Evolutionary conservation across 1,140 invertebrate species (phyloP), one percentile per base, ranked within the genome.

Genomic region (Drosophila repletoides): DNA sequence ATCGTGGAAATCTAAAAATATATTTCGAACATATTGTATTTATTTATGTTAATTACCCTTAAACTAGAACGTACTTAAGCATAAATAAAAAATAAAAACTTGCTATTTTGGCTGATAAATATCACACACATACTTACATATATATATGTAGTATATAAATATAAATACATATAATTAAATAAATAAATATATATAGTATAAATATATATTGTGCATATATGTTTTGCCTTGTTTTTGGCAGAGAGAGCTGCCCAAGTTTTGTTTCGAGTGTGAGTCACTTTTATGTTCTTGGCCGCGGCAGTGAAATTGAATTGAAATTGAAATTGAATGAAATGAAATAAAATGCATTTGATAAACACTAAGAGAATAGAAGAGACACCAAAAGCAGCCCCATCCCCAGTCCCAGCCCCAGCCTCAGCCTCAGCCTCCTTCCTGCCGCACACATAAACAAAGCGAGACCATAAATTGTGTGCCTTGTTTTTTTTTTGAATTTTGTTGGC

Each of bases 211-310:
- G 34, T 12, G 21, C 22, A 41, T 65, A 33, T 45, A 26, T 72
- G 51, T 34, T 60, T n/a, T 52, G 28, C 48, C n/a, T 52, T 45
- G 28, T 38, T 65, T 60, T 81, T 81, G 76, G 76, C 79, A 72
- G 61, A 60, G 61, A 60, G 29, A 43, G 12, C 38, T 67, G 14
- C 17, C 14, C 33, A 53, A 60, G 64, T 59, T 48, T 40, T 69
- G 24, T 55, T 40, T 31, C 21, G 19, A 14, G 38, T 36, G 52
- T 83, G 80, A 80, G 59, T 80, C 76, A 80, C 34, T 24, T 34
- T 74, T 71, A 65, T 68, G 67, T 60, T 81, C 72, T 67, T 59
- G 77, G 60, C 48, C 76, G 59, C 64, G 79, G 74, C 73, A 73
- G 48, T 70, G 72, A 83, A 83, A 77, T 38, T 29, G 21, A 68